phyloP scores from a whole-genome alignment of 2,113 vertebrate species.

The Seriola dumerili region DNA sequence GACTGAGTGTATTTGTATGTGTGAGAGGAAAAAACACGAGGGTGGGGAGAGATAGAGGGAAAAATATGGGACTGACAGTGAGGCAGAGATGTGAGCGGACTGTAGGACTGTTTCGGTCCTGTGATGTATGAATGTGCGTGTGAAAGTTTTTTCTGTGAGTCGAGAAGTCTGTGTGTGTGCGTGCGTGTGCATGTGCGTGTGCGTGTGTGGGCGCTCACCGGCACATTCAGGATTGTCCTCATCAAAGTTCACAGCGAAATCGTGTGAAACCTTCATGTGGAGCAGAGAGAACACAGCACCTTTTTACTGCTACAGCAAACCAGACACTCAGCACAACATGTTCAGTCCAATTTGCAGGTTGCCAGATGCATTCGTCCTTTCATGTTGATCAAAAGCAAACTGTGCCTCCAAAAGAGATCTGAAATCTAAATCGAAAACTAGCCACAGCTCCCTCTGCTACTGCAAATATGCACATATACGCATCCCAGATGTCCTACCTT shows the following conservation, averaged over 20 bases:
- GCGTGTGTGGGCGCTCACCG: conserved; percentile 71
- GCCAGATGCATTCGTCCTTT: conserved; percentile 58
- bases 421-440: conserved; percentile 40
- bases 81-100: conserved; percentile 34
- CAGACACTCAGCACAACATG: conserved; percentile 34
- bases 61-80: conserved; percentile 48
- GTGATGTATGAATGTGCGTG: conserved; percentile 22
- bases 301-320: conserved; percentile 23
- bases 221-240: conserved; percentile 99
- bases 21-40: conserved; percentile 16
- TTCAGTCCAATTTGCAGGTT: conserved; percentile 52
- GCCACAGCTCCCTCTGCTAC: conserved; percentile 5
- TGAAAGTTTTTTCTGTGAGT: conserved; percentile 2
- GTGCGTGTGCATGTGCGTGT: not conserved
- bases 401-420: conserved; percentile 19
- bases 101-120: conserved; percentile 20
- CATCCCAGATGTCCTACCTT: conserved; percentile 86
- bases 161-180: conserved; percentile 8
- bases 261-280: conserved; percentile 92
- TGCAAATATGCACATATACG: not conserved
- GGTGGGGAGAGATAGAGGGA: conserved; percentile 26
- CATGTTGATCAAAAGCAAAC: conserved; percentile 67
- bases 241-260: conserved; percentile 99
- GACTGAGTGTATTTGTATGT: conserved; percentile 30
- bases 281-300: conserved; percentile 48